A percentile compares a stretch with the other conserved stretches of the same genome.
phyloP scores from a whole-genome alignment of 2,888 invertebrate genomes.

The Eilema caniola region DNA sequence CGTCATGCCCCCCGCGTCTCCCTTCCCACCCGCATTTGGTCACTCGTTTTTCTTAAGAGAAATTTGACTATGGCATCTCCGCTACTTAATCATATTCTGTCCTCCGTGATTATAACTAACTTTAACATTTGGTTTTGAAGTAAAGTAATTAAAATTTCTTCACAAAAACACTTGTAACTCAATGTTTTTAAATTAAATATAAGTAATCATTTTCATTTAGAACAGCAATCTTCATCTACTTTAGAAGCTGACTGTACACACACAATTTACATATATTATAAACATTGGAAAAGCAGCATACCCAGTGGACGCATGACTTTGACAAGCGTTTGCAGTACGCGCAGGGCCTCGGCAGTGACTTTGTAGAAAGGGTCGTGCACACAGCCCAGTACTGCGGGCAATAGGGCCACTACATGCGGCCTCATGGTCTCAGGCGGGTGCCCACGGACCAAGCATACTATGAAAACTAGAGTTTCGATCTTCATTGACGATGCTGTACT shows the following conservation, averaged over 20 bases:
- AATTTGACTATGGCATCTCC: no score
- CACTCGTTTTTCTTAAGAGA: no score
- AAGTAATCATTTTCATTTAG: no score
- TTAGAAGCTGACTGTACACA: not conserved
- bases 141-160: no score
- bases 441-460: conserved; percentile 93
- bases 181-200: no score
- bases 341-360: conserved; percentile 98
- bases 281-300: conserved; percentile 50
- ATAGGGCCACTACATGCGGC: conserved; percentile 91
- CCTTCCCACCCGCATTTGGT: no score
- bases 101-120: no score
- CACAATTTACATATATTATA: not conserved
- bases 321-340: conserved; percentile 97
- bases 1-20: no score
- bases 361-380: conserved; percentile 99
- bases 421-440: conserved; percentile 94
- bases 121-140: no score
- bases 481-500: conserved; percentile 99
- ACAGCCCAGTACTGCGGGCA: conserved; percentile 95
- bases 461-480: conserved; percentile 97
- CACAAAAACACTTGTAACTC: no score
- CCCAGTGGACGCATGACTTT: conserved; percentile 96
- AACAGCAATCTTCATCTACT: not conserved
- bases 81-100: no score